Base-by-base conservation (phyloP, 1,140 invertebrate genomes). In the Bombus picipes region DNA sequence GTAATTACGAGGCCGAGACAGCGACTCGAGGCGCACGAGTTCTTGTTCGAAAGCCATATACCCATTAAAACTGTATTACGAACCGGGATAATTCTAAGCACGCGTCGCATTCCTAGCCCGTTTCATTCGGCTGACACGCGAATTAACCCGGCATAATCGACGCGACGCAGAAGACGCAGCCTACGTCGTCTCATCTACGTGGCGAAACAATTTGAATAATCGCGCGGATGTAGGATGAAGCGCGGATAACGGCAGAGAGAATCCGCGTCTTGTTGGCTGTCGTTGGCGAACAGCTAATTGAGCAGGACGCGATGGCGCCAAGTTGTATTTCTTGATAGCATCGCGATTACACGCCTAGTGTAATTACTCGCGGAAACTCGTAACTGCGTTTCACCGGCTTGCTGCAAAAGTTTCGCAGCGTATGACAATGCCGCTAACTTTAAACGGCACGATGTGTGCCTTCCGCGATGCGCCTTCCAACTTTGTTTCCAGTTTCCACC, bases 121-220 rank as follows among this genome's bases (percentile, higher is more conserved):
- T 37, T 72, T n/a, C 59, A 53, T 83, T 83, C 59, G 62, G 43
- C 13, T 70, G 62, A 77, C 74, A 47, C 65, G 62, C 37, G 65
- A 78, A 83, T 83, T 83, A 78, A 78, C 82, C 57, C 75, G 22
- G 1, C 47, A 22, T 41, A 68, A 41, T 68, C 59, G 59, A 62
- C 43, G 65, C 1, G 43, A 34, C 28, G 59, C 10, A 57, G 22
- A n/a, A 43, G 32, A 32, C 25, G 25, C 25, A 9, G 3, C 39
- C 28, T 25, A 32, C 32, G 25, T 15, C 4, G 3, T 25, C 28
- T 25, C 1, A 22, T 28, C 32, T 25, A 39, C 34, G 10, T 0
- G 66, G 18, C 15, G 41, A 73, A 47, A 81, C 39, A 62, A 81
- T 85, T 85, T 81, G 83, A 81, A 81, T 85, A 81, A 78, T 83